Conservation (phyloP, 1,140 invertebrate genomes). For the Aphidius ervi region DNA sequence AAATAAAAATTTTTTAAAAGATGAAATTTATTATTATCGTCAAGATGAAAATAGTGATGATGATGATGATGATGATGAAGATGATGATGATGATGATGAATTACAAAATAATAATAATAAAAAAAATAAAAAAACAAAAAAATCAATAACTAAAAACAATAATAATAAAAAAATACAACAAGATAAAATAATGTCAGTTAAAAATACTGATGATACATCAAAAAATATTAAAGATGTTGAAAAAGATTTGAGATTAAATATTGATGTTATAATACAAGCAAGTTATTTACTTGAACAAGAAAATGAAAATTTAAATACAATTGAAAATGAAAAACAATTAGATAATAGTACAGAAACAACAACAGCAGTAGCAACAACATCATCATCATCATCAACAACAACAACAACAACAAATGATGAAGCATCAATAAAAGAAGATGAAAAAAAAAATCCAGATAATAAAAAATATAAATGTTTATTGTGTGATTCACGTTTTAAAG, state of each 20-base stretch:
- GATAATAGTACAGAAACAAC: neutral
- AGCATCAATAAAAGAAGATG: neutral
- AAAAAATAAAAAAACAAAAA: constrained; percentile 7
- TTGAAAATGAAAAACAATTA: constrained; percentile 5
- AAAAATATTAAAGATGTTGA: constrained; percentile 15
- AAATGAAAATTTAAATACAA: constrained; percentile 38
- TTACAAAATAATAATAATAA: constrained; percentile 19
- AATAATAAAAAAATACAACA: constrained; percentile 13
- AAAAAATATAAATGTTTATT: constrained; percentile 64
- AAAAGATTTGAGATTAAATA: constrained; percentile 35
- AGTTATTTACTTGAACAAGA: constrained; percentile 40
- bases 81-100: constrained; percentile 9
- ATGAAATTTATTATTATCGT: constrained; percentile 25
- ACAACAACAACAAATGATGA: neutral
- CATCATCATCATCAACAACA: neutral
- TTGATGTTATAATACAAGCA: constrained; percentile 40
- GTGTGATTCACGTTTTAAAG: constrained; percentile 70
- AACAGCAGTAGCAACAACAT: neutral
- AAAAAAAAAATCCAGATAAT: neutral
- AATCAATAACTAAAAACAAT: constrained; percentile 1
- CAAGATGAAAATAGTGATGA: constrained; percentile 4
- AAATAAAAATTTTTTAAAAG: constrained; percentile 13
- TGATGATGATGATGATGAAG: constrained; percentile 1
- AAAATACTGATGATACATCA: constrained; percentile 4
- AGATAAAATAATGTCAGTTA: neutral